phyloP scores from a whole-genome alignment of 37 sponge, comb jelly and placozoan genomes.

The Spongilla lacustris region DNA sequence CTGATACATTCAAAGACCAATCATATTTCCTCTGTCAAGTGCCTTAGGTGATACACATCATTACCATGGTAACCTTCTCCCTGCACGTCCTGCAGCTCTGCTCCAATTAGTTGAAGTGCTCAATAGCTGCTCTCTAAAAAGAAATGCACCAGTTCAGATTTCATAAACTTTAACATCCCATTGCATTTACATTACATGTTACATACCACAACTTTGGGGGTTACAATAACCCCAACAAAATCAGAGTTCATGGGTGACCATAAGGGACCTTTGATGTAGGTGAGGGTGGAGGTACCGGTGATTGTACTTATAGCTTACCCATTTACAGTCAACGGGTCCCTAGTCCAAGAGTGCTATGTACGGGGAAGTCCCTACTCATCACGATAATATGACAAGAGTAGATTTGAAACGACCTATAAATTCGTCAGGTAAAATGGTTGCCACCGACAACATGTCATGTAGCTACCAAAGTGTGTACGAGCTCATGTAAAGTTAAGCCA shows the following conservation, averaged over 20 bases:
- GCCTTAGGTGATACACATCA: too few relatives aligned
- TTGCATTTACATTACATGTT: too few relatives aligned
- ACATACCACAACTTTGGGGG: slow-evolving; percentile 29
- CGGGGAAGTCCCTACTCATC: slow-evolving; percentile 38
- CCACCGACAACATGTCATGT: not conserved
- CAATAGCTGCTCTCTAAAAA: slow-evolving; percentile 34
- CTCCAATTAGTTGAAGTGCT: slow-evolving; percentile 67
- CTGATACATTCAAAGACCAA: too few relatives aligned
- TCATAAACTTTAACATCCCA: too few relatives aligned
- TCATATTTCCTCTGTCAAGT: too few relatives aligned
- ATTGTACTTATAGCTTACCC: too few relatives aligned
- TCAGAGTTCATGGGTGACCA: slow-evolving; percentile 17
- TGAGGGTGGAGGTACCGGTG: not conserved
- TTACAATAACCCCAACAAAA: slow-evolving; percentile 7
- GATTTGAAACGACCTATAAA: slow-evolving; percentile 36
- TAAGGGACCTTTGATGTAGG: not conserved
- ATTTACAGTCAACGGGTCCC: not conserved
- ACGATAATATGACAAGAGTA: slow-evolving; percentile 35
- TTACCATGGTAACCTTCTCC: slow-evolving; percentile 42
- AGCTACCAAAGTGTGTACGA: slow-evolving; percentile 42
- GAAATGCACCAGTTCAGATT: too few relatives aligned
- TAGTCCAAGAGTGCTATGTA: not conserved
- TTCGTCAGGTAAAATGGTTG: not conserved
- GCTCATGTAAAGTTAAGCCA: slow-evolving; percentile 23
- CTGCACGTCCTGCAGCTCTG: slow-evolving; percentile 60